phyloP scores from a whole-genome alignment of 2,888 invertebrate genomes.

The Ectobius pallidus region DNA sequence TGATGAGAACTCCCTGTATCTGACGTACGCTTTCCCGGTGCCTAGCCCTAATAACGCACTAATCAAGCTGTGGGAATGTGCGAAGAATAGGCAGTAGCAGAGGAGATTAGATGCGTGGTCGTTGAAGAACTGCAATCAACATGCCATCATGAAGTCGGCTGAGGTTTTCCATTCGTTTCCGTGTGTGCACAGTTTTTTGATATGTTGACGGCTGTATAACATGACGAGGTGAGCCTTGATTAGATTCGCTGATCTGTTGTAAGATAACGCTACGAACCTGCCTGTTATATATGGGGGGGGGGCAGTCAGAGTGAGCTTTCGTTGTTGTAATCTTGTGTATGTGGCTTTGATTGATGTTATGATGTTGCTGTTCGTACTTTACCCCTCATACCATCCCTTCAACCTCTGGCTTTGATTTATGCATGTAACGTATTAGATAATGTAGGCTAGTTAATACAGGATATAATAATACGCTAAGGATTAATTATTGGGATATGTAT shows the following conservation, averaged over 20 bases:
- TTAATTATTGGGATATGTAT: conserved; percentile 25
- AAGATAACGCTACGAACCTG: conserved; percentile 11
- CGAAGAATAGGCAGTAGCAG: not conserved
- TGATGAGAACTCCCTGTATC: too few relatives aligned
- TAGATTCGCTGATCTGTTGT: conserved; percentile 11
- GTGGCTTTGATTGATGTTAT: conserved; percentile 26
- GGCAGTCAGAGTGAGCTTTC: conserved; percentile 18
- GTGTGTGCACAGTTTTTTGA: not conserved
- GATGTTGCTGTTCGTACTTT: conserved; percentile 13
- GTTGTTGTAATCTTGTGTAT: conserved; percentile 23
- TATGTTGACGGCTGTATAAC: not conserved
- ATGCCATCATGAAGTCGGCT: not conserved
- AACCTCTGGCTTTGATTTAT: conserved; percentile 24
- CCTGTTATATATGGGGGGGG: not conserved
- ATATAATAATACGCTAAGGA: conserved; percentile 28
- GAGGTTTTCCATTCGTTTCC: not conserved
- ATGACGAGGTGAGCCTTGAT: conserved; percentile 2
- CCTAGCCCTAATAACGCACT: too few relatives aligned
- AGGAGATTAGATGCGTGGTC: not conserved
- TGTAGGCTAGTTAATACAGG: conserved; percentile 23
- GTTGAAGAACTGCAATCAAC: not conserved
- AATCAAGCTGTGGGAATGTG: not conserved
- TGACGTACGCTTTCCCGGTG: too few relatives aligned
- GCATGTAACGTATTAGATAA: conserved; percentile 26
- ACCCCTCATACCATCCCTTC: not conserved